Conservation (phyloP, 2,113 vertebrate genomes). For the Helogale parvula region DNA sequence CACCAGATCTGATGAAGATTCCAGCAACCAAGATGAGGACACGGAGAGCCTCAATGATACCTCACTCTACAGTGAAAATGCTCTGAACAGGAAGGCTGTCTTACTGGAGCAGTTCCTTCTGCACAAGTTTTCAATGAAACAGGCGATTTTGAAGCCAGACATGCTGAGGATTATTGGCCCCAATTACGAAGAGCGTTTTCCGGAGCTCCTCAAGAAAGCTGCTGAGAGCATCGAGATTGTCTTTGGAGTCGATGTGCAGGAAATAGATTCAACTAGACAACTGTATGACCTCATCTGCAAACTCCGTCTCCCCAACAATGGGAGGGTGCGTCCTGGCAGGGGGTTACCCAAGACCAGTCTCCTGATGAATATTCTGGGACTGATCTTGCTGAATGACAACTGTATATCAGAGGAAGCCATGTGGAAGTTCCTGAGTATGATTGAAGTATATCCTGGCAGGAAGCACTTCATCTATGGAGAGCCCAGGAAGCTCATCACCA, state of each 20-base stretch:
- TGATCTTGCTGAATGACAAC: conserved; percentile 14
- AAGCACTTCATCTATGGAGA: conserved; percentile 32
- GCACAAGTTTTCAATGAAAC: conserved; percentile 4
- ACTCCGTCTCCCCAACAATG: conserved; percentile 13
- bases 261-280: not conserved
- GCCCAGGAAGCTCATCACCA: conserved; percentile 29
- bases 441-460: not conserved
- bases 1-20: not conserved
- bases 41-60: rapidly evolving
- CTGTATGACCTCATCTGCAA: conserved; percentile 9
- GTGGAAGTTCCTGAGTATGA: not conserved
- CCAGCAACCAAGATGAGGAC: not conserved
- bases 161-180: not conserved
- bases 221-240: not conserved
- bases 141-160: not conserved
- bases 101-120: not conserved
- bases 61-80: rapidly evolving
- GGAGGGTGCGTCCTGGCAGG: not conserved
- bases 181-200: not conserved
- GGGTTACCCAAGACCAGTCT: not conserved
- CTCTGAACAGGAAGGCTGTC: rapidly evolving
- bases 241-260: not conserved
- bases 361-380: not conserved
- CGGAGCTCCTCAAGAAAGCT: conserved; percentile 50
- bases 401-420: not conserved